Conservation (phyloP, 2,113 vertebrate species). For the Aldabrachelys gigantea region DNA sequence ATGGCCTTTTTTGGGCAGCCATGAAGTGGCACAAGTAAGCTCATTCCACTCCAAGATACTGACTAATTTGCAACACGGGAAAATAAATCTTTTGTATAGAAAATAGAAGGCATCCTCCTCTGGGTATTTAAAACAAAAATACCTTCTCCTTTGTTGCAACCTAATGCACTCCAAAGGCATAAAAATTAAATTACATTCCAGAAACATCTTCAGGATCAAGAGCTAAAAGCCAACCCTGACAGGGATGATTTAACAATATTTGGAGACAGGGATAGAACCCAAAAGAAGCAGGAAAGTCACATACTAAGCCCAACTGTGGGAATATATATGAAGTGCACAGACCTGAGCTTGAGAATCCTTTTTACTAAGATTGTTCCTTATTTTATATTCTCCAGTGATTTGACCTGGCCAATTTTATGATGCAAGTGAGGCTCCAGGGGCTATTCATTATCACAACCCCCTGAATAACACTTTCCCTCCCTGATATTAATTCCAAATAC, state of each 20-base stretch:
- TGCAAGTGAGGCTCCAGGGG: neutral
- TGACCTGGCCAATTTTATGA: neutral
- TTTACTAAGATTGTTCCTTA: neutral
- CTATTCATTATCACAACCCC: neutral
- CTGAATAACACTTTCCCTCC: neutral
- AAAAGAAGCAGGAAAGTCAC: neutral
- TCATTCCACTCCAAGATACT: neutral
- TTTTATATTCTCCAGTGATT: neutral
- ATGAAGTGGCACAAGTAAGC: neutral
- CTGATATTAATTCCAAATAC: neutral
- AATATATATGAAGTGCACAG: neutral
- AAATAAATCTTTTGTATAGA: neutral
- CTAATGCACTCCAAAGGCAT: neutral
- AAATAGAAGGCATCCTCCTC: neutral
- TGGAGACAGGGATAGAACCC: neutral
- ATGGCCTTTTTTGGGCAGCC: neutral
- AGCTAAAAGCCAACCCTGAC: neutral
- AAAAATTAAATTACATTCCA: neutral
- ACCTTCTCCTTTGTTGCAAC: neutral
- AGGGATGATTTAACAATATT: neutral
- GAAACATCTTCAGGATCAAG: neutral
- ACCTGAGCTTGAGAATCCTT: neutral
- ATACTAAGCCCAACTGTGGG: neutral
- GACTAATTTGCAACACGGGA: neutral
- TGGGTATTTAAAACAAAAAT: neutral